phyloP scores from a whole-genome alignment of 2,797 vertebrate species.

The Atherinosoma microstoma region DNA sequence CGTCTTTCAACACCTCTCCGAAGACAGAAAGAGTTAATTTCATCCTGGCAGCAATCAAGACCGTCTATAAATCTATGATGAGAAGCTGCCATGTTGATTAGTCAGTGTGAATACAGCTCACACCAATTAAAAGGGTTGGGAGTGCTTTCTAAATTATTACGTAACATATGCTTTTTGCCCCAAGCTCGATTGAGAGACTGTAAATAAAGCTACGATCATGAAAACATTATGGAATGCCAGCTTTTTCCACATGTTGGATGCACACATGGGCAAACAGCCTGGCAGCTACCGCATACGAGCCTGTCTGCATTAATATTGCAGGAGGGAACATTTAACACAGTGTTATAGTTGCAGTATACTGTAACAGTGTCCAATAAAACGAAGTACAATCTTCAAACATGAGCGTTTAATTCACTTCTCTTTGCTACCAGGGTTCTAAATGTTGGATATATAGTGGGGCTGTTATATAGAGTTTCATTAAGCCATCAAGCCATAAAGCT shows the following conservation, averaged over 20 bases:
- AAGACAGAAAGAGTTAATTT: constrained; percentile 68
- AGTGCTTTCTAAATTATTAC: constrained; percentile 54
- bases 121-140: constrained; percentile 52
- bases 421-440: neutral
- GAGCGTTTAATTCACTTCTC: neutral
- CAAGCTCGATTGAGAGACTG: constrained; percentile 30
- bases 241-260: constrained; percentile 3
- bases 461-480: constrained; percentile 4
- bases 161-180: constrained; percentile 51
- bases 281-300: neutral
- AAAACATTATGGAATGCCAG: neutral
- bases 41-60: constrained; percentile 56
- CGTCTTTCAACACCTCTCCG: constrained; percentile 45
- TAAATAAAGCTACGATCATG: constrained; percentile 48
- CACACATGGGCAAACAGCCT: constrained; percentile 14
- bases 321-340: neutral
- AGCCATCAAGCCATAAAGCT: neutral
- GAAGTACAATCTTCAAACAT: neutral
- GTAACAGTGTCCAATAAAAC: constrained; percentile 4
- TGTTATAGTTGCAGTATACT: neutral
- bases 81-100: constrained; percentile 66
- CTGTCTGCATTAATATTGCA: constrained; percentile 8
- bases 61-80: constrained; percentile 68
- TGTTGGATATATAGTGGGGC: neutral
- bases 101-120: constrained; percentile 54